Percentiles rank a stretch among this genome's conserved stretches.
Conservation (phyloP, 2,888 invertebrate species). For the Spisula subtruncata region DNA sequence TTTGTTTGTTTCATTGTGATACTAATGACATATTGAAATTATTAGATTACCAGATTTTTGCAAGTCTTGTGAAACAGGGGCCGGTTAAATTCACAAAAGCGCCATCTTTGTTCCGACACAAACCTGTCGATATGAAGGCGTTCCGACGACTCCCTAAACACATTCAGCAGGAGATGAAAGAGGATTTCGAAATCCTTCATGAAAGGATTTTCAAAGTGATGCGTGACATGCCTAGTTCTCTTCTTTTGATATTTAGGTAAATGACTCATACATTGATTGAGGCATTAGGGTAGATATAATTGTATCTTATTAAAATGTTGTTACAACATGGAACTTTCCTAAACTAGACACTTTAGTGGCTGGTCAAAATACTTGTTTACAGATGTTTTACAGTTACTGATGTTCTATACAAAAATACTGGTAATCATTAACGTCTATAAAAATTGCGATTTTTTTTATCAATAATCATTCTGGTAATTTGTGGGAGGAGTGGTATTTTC, state of each 20-base stretch:
- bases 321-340: no score
- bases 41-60: slow-evolving; percentile 84
- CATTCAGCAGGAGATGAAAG: slow-evolving; percentile 77
- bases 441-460: no score
- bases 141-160: slow-evolving; percentile 81
- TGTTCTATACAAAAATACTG: no score
- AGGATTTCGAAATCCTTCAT: slow-evolving; percentile 81
- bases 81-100: slow-evolving; percentile 78
- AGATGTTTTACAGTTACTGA: no score
- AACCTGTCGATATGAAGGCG: slow-evolving; percentile 77
- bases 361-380: no score
- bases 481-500: no score
- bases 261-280: not conserved
- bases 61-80: slow-evolving; percentile 82
- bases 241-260: slow-evolving; percentile 91
- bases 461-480: no score
- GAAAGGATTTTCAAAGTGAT: slow-evolving; percentile 89
- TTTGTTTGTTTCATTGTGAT: not conserved
- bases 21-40: slow-evolving; percentile 6
- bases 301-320: not conserved
- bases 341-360: no score
- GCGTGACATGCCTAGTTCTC: slow-evolving; percentile 89
- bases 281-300: not conserved
- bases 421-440: no score
- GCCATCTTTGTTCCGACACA: slow-evolving; percentile 75